Percentiles rank a stretch among this genome's conserved stretches.
Conservation (phyloP, 1,140 invertebrate genomes). For the Trichoplusia ni region DNA sequence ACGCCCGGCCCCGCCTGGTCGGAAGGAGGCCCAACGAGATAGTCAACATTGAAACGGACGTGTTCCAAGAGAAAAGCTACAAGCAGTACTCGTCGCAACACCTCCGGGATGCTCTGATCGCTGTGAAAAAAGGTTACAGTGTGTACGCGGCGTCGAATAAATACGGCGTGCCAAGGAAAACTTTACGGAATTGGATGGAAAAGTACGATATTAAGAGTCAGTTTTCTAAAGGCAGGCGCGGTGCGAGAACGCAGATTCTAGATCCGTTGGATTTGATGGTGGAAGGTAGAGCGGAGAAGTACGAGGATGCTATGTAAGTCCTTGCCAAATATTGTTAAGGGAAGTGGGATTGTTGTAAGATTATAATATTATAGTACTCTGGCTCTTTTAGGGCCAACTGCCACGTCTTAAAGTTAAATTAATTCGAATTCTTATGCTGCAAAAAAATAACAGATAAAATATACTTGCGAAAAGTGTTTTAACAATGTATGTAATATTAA, state of each 20-base stretch:
- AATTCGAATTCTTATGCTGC: too few relatives aligned
- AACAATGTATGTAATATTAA: too few relatives aligned
- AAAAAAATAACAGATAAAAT: too few relatives aligned
- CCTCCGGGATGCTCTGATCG: constrained; percentile 70
- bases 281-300: constrained; percentile 55
- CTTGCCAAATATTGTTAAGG: constrained; percentile 7
- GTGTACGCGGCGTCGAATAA: constrained; percentile 79
- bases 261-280: constrained; percentile 68
- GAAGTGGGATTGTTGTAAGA: neutral
- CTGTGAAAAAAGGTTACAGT: constrained; percentile 76
- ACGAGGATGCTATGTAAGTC: constrained; percentile 47
- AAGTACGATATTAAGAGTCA: constrained; percentile 80
- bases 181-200: constrained; percentile 78
- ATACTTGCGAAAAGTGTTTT: too few relatives aligned
- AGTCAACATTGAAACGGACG: constrained; percentile 74
- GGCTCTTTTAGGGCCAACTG: too few relatives aligned
- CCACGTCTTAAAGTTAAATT: too few relatives aligned
- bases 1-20: constrained; percentile 67
- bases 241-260: constrained; percentile 61
- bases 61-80: constrained; percentile 76
- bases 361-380: too few relatives aligned
- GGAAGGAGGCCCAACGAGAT: constrained; percentile 66
- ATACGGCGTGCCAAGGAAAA: constrained; percentile 77
- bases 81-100: constrained; percentile 78
- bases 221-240: constrained; percentile 75